Evolutionary conservation across 2,113 vertebrate genomes (phyloP), one percentile per base, ranked within the genome.

Genomic region (Corapipo altera): DNA sequence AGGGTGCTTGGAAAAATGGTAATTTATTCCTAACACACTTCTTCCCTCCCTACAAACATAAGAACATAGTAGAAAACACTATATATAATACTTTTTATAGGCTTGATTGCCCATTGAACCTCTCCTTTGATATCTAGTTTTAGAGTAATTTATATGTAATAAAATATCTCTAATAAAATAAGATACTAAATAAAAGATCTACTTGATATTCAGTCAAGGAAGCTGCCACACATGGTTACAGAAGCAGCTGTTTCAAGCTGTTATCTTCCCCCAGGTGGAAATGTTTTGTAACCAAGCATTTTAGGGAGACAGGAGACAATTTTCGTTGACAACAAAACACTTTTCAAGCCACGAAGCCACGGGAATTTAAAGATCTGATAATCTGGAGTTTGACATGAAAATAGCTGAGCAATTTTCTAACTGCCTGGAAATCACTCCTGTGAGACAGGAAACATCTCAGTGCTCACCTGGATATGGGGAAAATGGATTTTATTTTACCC

Each of bases 221-320:
- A 88, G 61, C 28, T 66, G 70, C 12, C 32, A 41, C 1, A 15
- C 18, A 8, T 5, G 24, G 57, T 55, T 59, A 73, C 69, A 80
- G 59, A 72, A 87, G 46, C 78, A 83, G 64, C 85, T 0, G 2
- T 27, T 76, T 85, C 49, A 52, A n/a, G 14, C 30, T 70, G 30
- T 51, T 76, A n/a, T 37, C 72, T 86, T 67, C 44, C 52, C 39
- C 2, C 4, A 69, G 44, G 52, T 46, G 35, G 52, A 77, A 91
- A 94, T 93, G 69, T 96, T 96, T 94, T 91, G 79, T 67, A 88
- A 96, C 30, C 65, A 81, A 72, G 90, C 23, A 43, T 43, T 95
- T 64, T 77, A 52, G 5, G 35, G 83, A 94, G 87, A 89, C 74
- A 76, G 71, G 41, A 93, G 55, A 30, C 59, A 81, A 75, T 88